These are phyloP conservation scores for Gortyna flavago DNA, from an alignment of 2,888 invertebrate genomes.

Conservation along the genomic window DNA sequence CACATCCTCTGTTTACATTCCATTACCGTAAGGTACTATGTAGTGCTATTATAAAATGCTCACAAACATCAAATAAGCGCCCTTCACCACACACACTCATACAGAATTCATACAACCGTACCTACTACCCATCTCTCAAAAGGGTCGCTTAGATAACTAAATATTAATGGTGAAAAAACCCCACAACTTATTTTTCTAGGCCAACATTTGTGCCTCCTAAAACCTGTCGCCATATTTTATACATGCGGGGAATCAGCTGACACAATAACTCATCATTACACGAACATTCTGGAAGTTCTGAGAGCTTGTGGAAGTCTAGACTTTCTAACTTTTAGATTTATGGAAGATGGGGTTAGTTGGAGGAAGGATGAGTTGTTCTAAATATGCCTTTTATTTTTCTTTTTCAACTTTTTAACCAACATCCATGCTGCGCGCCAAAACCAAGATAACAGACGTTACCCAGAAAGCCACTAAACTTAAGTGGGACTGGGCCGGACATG, in stretches of 20 bases:
- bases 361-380: not conserved
- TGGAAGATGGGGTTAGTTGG: constrained; percentile 13
- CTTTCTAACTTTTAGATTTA: constrained; percentile 44
- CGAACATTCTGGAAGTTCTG: constrained; percentile 40
- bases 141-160: constrained; percentile 34
- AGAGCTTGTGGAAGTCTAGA: constrained; percentile 37
- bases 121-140: not conserved
- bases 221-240: constrained; percentile 42
- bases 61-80: constrained; percentile 14
- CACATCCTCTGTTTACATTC: constrained; percentile 8
- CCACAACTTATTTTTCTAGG: constrained; percentile 24
- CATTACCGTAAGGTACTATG: not conserved
- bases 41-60: constrained; percentile 15
- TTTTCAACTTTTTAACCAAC: not conserved
- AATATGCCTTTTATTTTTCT: not conserved
- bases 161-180: constrained; percentile 30
- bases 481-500: no score
- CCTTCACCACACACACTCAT: constrained; percentile 1
- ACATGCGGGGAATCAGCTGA: constrained; percentile 11
- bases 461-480: no score
- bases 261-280: constrained; percentile 51
- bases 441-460: no score
- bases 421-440: no score
- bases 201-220: constrained; percentile 16
- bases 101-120: constrained; percentile 28